Evolutionary conservation across 2,797 vertebrate species (phyloP), one percentile per base, ranked within the genome.

Genomic region (Pogoniulus pusillus): DNA sequence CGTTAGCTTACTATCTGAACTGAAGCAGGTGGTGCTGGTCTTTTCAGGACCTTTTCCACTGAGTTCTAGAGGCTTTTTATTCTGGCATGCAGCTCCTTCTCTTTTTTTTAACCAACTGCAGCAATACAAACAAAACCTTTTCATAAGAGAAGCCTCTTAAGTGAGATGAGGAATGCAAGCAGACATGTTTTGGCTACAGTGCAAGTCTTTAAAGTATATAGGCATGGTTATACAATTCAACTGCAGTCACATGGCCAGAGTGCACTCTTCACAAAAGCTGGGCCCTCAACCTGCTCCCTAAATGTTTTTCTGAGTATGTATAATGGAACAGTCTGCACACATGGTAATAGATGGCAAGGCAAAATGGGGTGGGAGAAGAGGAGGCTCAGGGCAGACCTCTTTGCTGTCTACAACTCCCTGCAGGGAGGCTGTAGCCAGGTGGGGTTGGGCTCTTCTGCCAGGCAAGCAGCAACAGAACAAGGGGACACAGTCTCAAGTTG

Each of bases 111-210:
- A 72, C 80, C 72, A 86, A 93, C 73, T 96, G 43, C 59, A 93
- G 86, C 78, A 96, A 93, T 89, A 96, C 91, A 96, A 97, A 97
- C 93, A 96, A 96, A 96, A 95, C 73, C 75, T 96, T 96, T 92
- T 97, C 93, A 96, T 87, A 94, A 95, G 91, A 93, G 96, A 96
- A 92, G 64, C 89, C 91, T 91, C 96, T 96, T 95, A 96, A 79
- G 85, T 96, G 86, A 97, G 97, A 96, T 96, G 68, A 97, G 95
- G 94, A 97, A 96, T 96, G 91, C 64, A 91, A 94, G 93, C 89
- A 94, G 96, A 95, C 93, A 93, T 95, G 94, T 96, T 97, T 97
- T 97, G 91, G 91, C 96, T 97, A 95, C 30, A 47, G 53, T 75
- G 55, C 69, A 93, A 32, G 64, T 81, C 81, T 91, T 96, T 93